Base-by-base conservation (phyloP, 2,113 vertebrate genomes). In the Arvicanthis niloticus region DNA sequence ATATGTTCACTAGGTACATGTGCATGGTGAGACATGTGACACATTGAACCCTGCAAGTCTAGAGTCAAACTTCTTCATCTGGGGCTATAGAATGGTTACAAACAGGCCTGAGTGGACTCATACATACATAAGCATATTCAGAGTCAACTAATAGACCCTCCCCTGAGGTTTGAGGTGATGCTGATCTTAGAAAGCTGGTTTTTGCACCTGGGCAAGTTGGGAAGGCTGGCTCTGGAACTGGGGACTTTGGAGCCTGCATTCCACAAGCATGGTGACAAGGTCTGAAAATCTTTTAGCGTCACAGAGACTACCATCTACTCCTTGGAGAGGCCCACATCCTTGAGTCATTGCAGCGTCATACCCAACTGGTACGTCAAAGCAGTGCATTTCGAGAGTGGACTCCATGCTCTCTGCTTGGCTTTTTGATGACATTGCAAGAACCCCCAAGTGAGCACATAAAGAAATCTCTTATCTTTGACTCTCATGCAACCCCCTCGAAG, bases 401-500 rank as follows among this genome's bases (percentile, higher is more conserved):
- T 21, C 9, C 1, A 4, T 13, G 26, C 21, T 76, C 53, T 45
- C n/a, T 56, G 60, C 34, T 37, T 22, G 42, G 65, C 53, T 90
- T 78, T 88, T 34, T 9, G 60, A 77, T 40, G 62, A 65, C 60
- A 15, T 26, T 3, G 1, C 16, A 68, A 56, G 45, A 29, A n/a
- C 58, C 70, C 22, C 70, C 45, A 31, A 37, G 75, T 19, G 56
- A 68, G 17, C 16, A 40, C 60, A 45, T 60, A 13, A 34, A n/a
- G 40, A 81, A 29, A 11, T 12, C 19, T 67, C 19, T 34, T 87
- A n/a, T 51, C 80, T 24, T 5, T 0, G 1, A 7, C 3, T 48
- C 45, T 17, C 21, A 37, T 19, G 1, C 0, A 29, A 9, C 5
- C 40, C 51, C 13, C 21, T 37, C 19, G 1, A 0, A 29, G 26